Conservation (phyloP, 2,888 invertebrate species). For the Drosophila neotestacea region DNA sequence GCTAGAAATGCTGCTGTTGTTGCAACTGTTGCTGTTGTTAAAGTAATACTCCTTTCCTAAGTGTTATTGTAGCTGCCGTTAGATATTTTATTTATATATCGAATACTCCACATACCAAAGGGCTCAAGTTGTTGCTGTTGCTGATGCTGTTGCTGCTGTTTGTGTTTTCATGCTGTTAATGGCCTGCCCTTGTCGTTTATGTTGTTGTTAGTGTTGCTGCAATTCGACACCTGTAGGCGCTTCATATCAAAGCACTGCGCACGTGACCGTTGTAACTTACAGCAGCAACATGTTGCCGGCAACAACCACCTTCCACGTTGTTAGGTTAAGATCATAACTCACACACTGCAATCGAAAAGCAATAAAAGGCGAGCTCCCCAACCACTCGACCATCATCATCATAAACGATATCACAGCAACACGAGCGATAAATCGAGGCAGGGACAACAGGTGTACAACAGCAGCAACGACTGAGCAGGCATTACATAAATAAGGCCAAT, state of each 20-base stretch:
- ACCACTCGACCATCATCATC: slow-evolving; percentile 40
- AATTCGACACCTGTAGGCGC: slow-evolving; percentile 61
- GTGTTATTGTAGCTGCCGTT: slow-evolving; percentile 39
- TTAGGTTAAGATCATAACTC: slow-evolving; percentile 66
- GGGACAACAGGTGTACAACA: slow-evolving; percentile 66
- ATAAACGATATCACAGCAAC: slow-evolving; percentile 54
- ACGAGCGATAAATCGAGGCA: slow-evolving; percentile 64
- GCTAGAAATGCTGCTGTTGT: slow-evolving; percentile 18
- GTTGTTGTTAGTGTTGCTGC: slow-evolving; percentile 27
- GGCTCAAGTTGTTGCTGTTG: slow-evolving; percentile 14
- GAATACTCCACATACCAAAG: slow-evolving; percentile 12
- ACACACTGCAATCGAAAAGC: slow-evolving; percentile 59
- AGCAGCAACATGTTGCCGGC: slow-evolving; percentile 47
- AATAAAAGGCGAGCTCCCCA: slow-evolving; percentile 56
- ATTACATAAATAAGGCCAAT: slow-evolving; percentile 24
- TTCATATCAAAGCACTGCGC: slow-evolving; percentile 62
- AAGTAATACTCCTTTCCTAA: slow-evolving; percentile 46
- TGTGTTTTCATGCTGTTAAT: slow-evolving; percentile 11
- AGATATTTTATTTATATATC: slow-evolving; percentile 19
- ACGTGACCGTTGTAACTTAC: slow-evolving; percentile 55
- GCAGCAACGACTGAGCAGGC: slow-evolving; percentile 12
- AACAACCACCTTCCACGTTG: slow-evolving; percentile 18
- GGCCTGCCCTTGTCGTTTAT: slow-evolving; percentile 7
- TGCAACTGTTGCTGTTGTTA: slow-evolving; percentile 24
- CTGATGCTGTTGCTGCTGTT: slow-evolving; percentile 19